Evolutionary conservation across 1,140 invertebrate species (phyloP).

Genomic region (Cyphomyrmex costatus): DNA sequence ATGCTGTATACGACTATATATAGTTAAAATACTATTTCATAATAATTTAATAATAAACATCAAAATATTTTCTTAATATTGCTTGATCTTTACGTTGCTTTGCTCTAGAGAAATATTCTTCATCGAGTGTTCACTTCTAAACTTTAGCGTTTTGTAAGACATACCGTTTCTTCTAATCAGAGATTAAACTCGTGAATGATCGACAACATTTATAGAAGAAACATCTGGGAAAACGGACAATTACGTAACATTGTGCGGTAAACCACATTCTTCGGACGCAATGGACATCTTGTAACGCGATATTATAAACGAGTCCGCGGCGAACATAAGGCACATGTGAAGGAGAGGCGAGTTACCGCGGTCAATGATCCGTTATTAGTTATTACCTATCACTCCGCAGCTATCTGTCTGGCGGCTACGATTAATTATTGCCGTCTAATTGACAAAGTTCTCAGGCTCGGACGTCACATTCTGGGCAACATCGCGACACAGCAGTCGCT

Average conservation of each 20-base stretch:
- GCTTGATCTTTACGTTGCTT: no score
- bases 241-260: slow-evolving; percentile 21
- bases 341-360: slow-evolving; percentile 26
- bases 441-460: slow-evolving; percentile 84
- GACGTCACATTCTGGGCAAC: slow-evolving; percentile 57
- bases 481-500: slow-evolving; percentile 2
- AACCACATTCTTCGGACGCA: slow-evolving; percentile 22
- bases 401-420: slow-evolving; percentile 61
- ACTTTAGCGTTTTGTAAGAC: neutral
- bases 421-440: slow-evolving; percentile 84
- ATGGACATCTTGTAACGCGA: slow-evolving; percentile 16
- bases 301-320: slow-evolving; percentile 46
- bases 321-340: neutral
- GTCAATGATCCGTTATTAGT: slow-evolving; percentile 76
- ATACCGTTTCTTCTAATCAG: neutral
- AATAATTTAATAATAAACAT: neutral
- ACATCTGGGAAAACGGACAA: slow-evolving; percentile 21
- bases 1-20: neutral
- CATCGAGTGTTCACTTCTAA: neutral
- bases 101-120: neutral
- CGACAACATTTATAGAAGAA: slow-evolving; percentile 10
- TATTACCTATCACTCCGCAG: slow-evolving; percentile 76
- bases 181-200: neutral
- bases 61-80: neutral
- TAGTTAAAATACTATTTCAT: neutral